phyloP scores from a whole-genome alignment of 2,888 invertebrate species.

The Gasteruption jaculator region DNA sequence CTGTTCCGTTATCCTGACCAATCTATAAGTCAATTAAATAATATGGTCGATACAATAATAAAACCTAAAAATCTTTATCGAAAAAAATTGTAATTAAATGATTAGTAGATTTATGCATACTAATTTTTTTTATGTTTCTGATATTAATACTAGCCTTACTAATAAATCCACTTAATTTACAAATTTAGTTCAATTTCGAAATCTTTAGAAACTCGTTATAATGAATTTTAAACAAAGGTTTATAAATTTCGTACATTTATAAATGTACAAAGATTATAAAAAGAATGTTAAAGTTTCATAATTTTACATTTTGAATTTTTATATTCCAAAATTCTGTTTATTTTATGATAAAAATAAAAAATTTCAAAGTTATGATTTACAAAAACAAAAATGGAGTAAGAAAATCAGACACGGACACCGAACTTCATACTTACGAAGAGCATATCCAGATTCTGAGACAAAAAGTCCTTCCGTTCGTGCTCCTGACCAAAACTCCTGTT shows the following conservation, averaged over 20 bases:
- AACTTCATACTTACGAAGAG: constrained; percentile 48
- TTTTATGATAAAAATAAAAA: not conserved
- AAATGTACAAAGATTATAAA: too few relatives aligned
- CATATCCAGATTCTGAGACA: constrained; percentile 52
- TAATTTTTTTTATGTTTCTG: too few relatives aligned
- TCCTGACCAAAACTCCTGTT: constrained; percentile 50
- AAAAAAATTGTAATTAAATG: too few relatives aligned
- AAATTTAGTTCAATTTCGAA: too few relatives aligned
- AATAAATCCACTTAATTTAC: not conserved
- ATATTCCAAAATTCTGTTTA: not conserved
- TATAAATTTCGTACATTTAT: too few relatives aligned
- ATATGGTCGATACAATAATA: constrained; percentile 35
- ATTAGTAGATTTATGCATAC: constrained; percentile 1
- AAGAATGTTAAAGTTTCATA: constrained; percentile 5
- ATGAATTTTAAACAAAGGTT: too few relatives aligned
- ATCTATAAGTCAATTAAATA: constrained; percentile 74
- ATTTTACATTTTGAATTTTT: not conserved
- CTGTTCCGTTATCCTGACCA: constrained; percentile 69
- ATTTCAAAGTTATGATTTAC: not conserved
- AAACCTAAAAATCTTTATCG: constrained; percentile 9
- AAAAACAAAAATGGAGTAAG: too few relatives aligned
- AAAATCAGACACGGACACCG: constrained; percentile 29
- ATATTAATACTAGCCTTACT: not conserved
- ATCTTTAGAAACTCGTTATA: too few relatives aligned
- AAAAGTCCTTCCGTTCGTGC: constrained; percentile 49